Evolutionary conservation across 2,797 vertebrate species (phyloP).

Genomic region (Onychomys arenicola): DNA sequence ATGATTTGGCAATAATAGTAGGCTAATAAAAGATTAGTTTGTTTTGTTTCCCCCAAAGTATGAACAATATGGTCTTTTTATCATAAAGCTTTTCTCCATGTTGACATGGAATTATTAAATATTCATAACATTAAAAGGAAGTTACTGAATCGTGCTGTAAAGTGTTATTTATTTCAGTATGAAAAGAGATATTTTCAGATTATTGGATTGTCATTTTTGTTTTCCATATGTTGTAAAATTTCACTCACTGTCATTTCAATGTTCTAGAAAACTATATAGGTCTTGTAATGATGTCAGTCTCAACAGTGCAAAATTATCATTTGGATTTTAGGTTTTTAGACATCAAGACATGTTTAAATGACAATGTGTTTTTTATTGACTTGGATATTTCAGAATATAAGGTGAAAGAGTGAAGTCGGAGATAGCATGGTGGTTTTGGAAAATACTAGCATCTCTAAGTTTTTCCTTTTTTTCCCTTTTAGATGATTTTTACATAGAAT

Average conservation of each 20-base stretch:
- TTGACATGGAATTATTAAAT: constrained; percentile 32
- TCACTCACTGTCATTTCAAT: not conserved
- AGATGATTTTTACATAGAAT: not conserved
- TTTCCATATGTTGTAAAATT: constrained; percentile 47
- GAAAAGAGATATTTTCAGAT: constrained; percentile 41
- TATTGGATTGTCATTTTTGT: constrained; percentile 5
- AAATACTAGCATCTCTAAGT: not conserved
- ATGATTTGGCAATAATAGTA: constrained; percentile 16
- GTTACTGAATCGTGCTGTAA: constrained; percentile 17
- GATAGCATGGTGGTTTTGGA: not conserved
- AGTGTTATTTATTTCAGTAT: constrained; percentile 50
- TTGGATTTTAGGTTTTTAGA: constrained; percentile 39
- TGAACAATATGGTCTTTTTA: constrained; percentile 33
- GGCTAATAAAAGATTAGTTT: constrained; percentile 21
- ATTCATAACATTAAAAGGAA: constrained; percentile 20
- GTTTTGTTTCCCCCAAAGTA: not conserved
- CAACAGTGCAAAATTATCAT: not conserved
- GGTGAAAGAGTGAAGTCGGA: not conserved
- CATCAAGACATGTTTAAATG: constrained; percentile 42
- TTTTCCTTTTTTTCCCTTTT: constrained; percentile 4
- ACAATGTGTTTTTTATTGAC: not conserved
- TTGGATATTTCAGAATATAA: not conserved
- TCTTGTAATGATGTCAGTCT: not conserved
- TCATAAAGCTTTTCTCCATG: not conserved
- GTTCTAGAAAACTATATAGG: not conserved